Evolutionary conservation across 1,140 invertebrate genomes (phyloP).

Genomic region (Melitaea cinxia): DNA sequence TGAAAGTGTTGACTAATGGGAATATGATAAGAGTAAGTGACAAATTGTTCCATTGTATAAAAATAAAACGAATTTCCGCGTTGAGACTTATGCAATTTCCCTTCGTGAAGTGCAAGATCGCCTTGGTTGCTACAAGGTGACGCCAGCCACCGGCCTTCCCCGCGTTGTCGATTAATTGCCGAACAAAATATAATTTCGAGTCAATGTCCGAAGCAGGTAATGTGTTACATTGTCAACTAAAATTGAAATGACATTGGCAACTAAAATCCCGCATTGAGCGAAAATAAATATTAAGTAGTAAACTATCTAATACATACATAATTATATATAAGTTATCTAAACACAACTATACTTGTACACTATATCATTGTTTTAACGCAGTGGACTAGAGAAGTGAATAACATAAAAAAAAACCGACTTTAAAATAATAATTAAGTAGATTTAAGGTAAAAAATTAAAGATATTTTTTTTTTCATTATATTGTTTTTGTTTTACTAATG

Average conservation of each 20-base stretch:
- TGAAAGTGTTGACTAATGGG: too few species aligned
- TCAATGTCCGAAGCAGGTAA: conserved; percentile 42
- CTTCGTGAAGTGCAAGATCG: conserved; percentile 25
- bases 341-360: too few species aligned
- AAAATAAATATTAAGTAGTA: neutral
- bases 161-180: conserved; percentile 38
- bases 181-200: conserved; percentile 38
- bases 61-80: conserved; percentile 33
- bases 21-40: too few species aligned
- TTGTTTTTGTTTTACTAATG: too few species aligned
- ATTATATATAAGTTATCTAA: too few species aligned
- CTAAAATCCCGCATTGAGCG: conserved; percentile 12
- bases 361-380: too few species aligned
- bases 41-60: conserved; percentile 18
- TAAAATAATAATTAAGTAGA: too few species aligned
- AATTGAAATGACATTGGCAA: conserved; percentile 30
- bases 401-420: too few species aligned
- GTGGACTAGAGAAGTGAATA: too few species aligned
- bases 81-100: conserved; percentile 15
- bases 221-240: conserved; percentile 29
- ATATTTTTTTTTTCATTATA: too few species aligned
- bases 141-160: conserved; percentile 34
- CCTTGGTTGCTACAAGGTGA: conserved; percentile 40
- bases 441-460: too few species aligned
- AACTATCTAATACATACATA: too few species aligned